Evolutionary conservation across 2,797 vertebrate genomes (phyloP).

Genomic region (Dallia pectoralis): DNA sequence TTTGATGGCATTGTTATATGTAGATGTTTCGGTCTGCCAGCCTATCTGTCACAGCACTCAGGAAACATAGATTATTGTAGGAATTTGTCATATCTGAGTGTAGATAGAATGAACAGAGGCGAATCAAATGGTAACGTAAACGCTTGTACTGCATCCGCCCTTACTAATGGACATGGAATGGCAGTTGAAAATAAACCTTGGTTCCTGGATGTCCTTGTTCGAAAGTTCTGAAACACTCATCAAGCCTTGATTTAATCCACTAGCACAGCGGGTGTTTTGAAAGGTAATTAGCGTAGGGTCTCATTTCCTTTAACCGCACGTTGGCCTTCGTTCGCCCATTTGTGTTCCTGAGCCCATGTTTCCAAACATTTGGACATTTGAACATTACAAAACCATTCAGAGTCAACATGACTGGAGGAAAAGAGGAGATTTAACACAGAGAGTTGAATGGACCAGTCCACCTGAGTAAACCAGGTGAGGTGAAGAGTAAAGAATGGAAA

Average conservation of each 20-base stretch:
- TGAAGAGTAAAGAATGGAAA: not conserved
- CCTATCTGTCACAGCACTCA: not conserved
- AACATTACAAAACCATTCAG: not conserved
- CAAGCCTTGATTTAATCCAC: too few relatives aligned
- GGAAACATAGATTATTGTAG: not conserved
- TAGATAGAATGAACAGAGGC: not conserved
- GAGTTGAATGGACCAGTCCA: not conserved
- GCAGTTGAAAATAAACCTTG: not conserved
- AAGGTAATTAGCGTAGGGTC: too few relatives aligned
- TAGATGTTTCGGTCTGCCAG: not conserved
- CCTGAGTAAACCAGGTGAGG: constrained; percentile 7
- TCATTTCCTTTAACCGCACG: too few relatives aligned
- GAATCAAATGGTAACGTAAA: not conserved
- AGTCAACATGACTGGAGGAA: not conserved
- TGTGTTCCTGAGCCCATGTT: not conserved
- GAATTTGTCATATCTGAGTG: not conserved
- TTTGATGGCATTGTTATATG: not conserved
- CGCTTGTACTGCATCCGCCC: not conserved
- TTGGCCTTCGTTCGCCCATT: too few relatives aligned
- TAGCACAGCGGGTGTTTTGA: too few relatives aligned
- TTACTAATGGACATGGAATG: not conserved
- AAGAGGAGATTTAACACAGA: not conserved
- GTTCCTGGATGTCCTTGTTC: too few relatives aligned
- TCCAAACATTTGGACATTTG: not conserved
- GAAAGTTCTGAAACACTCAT: too few relatives aligned